A percentile compares a stretch with the other conserved stretches of the same genome.
Evolutionary conservation across 1,140 invertebrate genomes (phyloP).

Genomic region (Cheumatopsyche charites): DNA sequence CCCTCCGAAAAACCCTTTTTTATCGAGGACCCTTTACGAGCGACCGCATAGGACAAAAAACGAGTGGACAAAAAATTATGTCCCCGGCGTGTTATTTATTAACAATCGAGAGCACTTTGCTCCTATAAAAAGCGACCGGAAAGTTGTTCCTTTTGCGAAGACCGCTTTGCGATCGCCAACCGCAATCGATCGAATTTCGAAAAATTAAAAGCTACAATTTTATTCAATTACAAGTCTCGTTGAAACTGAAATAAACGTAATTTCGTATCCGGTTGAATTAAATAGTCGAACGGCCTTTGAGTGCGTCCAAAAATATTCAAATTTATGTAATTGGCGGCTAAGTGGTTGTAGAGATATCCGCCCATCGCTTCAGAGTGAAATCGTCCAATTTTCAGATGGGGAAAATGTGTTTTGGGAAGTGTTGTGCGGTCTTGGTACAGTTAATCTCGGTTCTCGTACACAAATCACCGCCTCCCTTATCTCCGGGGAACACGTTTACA

Average conservation of each 20-base stretch:
- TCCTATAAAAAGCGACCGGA: not conserved
- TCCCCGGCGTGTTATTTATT: constrained; percentile 19
- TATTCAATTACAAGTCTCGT: constrained; percentile 24
- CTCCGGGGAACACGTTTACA: constrained; percentile 9
- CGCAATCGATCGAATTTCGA: not conserved
- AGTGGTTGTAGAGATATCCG: not conserved
- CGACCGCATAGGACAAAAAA: not conserved
- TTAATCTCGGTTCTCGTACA: constrained; percentile 7
- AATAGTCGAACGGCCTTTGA: not conserved
- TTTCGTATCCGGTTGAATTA: not conserved
- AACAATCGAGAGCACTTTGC: constrained; percentile 8
- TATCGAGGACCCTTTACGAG: constrained; percentile 11
- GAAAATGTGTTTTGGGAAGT: constrained; percentile 1
- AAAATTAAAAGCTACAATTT: not conserved
- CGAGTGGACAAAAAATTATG: constrained; percentile 18
- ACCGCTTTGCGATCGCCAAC: too few relatives aligned
- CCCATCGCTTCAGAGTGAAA: not conserved
- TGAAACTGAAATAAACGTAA: not conserved
- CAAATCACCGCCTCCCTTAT: constrained; percentile 28
- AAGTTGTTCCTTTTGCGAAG: not conserved
- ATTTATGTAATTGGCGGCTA: constrained; percentile 7
- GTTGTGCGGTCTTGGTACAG: constrained; percentile 4
- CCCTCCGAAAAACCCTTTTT: constrained; percentile 7
- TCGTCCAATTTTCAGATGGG: not conserved
- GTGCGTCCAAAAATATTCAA: constrained; percentile 8